A percentile compares a stretch with the other conserved stretches of the same genome.
These are phyloP conservation scores for Rhinoptilus africanus DNA, from an alignment of 2,113 vertebrate genomes.

Conservation along the genomic window DNA sequence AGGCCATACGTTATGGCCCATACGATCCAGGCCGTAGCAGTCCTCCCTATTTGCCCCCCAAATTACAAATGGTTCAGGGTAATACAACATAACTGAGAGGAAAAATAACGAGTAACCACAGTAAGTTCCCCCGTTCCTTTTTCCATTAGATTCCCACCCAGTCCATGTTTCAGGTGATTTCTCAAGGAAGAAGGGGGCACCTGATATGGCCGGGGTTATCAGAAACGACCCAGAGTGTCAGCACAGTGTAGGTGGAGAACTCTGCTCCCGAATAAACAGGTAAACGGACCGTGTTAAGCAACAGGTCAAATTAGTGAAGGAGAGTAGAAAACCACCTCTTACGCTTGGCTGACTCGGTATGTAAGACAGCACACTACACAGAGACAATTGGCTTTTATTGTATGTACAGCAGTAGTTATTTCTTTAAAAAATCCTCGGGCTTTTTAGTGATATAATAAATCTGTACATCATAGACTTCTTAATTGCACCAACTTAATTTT, in stretches of 20 bases:
- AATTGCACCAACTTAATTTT: not conserved
- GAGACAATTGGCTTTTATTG: not conserved
- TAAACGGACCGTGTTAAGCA: not conserved
- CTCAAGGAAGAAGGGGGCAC: not conserved
- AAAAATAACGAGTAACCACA: not conserved
- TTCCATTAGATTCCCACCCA: not conserved
- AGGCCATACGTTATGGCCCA: too few relatives aligned
- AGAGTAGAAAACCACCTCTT: not conserved
- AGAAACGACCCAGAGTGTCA: not conserved
- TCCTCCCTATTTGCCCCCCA: not conserved
- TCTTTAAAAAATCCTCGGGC: conserved; percentile 39
- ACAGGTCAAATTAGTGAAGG: not conserved
- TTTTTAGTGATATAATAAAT: conserved; percentile 2
- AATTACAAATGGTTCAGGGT: not conserved
- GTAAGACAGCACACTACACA: not conserved
- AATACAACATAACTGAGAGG: not conserved
- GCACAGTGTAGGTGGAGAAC: not conserved
- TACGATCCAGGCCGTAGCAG: not conserved
- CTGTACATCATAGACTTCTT: not conserved
- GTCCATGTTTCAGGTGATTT: not conserved
- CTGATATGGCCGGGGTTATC: not conserved
- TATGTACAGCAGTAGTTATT: conserved; percentile 23
- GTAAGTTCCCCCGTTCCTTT: not conserved
- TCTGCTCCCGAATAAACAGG: not conserved
- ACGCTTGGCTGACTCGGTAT: not conserved